phyloP scores from a whole-genome alignment of 1,140 invertebrate species.

The Triops longicaudatus region DNA sequence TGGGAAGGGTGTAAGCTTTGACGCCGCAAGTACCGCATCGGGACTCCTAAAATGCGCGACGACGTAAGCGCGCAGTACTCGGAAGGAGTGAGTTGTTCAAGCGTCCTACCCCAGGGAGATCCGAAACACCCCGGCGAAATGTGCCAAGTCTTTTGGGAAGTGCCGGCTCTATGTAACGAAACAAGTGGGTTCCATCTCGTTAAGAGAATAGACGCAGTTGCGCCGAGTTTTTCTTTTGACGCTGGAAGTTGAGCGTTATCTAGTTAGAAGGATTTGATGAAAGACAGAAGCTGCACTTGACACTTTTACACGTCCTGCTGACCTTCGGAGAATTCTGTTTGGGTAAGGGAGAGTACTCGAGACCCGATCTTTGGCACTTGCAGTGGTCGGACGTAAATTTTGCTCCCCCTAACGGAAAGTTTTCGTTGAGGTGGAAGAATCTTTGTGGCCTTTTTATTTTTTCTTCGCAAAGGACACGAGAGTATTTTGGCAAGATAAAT shows the following conservation, averaged over 20 bases:
- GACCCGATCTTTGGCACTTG: not conserved
- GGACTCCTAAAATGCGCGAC: not conserved
- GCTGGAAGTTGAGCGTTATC: not conserved
- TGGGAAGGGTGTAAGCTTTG: not conserved
- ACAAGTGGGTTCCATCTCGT: not conserved
- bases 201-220: not conserved
- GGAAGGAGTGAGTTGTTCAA: not conserved
- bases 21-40: not conserved
- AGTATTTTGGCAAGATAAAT: not conserved
- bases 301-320: conserved; percentile 13
- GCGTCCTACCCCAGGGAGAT: no score
- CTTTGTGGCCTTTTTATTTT: not conserved
- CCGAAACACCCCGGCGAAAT: no score
- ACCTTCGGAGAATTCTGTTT: not conserved
- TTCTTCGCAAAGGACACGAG: not conserved
- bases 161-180: not conserved
- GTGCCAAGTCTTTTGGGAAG: not conserved
- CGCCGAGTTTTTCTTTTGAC: not conserved
- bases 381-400: conserved; percentile 2
- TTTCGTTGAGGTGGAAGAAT: not conserved
- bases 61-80: not conserved
- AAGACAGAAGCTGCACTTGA: conserved; percentile 12
- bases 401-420: not conserved
- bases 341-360: not conserved
- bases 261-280: conserved; percentile 8